Evolutionary conservation across 2,888 invertebrate species (phyloP), one percentile per base, ranked within the genome.

Genomic region (Habroteleia sp.): DNA sequence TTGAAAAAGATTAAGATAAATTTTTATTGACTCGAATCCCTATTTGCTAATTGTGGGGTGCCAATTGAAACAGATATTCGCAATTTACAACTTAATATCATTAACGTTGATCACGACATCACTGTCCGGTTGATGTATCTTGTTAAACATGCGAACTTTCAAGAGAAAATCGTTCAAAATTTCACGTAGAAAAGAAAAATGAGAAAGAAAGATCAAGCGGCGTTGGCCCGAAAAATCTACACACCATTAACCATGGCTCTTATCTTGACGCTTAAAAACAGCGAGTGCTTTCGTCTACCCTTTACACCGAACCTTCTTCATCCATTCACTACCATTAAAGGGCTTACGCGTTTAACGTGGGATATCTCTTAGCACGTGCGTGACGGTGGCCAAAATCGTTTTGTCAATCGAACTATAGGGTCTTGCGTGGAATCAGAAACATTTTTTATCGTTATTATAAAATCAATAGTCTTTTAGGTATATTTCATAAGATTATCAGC

Each of bases 181-280:
- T 66, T 39, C 48, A 75, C 72, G 79, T 33, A 74, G 31, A 39
- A 71, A 77, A 63, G 44, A 54, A 60, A 54, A 52, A 44, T 44
- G 60, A 11, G 35, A 65, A 42, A 52, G 56, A 66, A 69, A 72
- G 77, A 81, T 80, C 78, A 75, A 50, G 56, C 50, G 29, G 14
- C 60, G 54, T 20, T 50, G 39, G 63, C 77, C 80, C 78, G 80
- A 82, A 82, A 82, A 83, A 82, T 82, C 80, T 80, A 83, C 83
- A 81, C 83, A 79, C 82, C 85, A 85, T 86, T 85, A 85, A 83
- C 78, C 83, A 79, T 68, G 74, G 74, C 79, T 77, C 84, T 85
- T 85, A 84, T 85, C 84, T 78, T 75, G 52, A 63, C 78, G 78
- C 79, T 80, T 83, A 83, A 84, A 84, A 84, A 84, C 84, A 84